These are phyloP conservation scores for Eupithecia inturbata DNA, from an alignment of 2,888 invertebrate genomes.

Conservation along the genomic window DNA sequence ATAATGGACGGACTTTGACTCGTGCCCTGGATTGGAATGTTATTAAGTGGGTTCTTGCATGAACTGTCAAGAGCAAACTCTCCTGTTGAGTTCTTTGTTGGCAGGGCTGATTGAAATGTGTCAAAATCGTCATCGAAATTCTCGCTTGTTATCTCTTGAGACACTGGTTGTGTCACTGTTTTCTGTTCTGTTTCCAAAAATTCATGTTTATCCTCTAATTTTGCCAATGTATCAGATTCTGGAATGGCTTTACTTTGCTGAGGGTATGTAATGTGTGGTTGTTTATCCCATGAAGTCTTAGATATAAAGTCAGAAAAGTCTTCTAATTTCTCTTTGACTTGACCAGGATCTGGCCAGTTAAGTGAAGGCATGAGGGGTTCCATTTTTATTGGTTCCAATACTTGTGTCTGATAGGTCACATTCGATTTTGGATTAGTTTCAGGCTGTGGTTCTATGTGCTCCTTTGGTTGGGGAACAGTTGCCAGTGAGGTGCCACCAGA, in stretches of 20 bases:
- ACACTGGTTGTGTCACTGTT: conserved; percentile 7
- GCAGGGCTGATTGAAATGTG: conserved; percentile 75
- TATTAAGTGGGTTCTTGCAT: conserved; percentile 41
- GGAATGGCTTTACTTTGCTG: conserved; percentile 27
- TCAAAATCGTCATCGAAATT: conserved; percentile 74
- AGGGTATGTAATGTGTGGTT: conserved; percentile 30
- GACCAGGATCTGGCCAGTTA: conserved; percentile 81
- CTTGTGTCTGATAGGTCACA: conserved; percentile 60
- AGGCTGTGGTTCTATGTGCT: conserved; percentile 38
- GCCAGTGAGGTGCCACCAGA: conserved; percentile 41
- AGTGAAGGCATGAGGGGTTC: conserved; percentile 73
- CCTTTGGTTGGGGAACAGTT: conserved; percentile 37
- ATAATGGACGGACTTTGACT: conserved; percentile 35
- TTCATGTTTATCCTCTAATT: conserved; percentile 34
- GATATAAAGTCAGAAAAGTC: conserved; percentile 76
- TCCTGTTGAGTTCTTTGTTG: conserved; percentile 48
- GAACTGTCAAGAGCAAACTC: conserved; percentile 44
- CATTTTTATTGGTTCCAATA: conserved; percentile 76
- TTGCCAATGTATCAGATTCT: conserved; percentile 31
- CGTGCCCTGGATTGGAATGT: conserved; percentile 46
- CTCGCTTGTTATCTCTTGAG: conserved; percentile 38
- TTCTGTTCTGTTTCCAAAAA: conserved; percentile 34
- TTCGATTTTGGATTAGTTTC: conserved; percentile 47
- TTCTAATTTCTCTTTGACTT: conserved; percentile 76
- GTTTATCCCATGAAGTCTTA: conserved; percentile 55